These are phyloP conservation scores for Ischnura elegans DNA, from an alignment of 2,888 invertebrate species.

Conservation along the genomic window DNA sequence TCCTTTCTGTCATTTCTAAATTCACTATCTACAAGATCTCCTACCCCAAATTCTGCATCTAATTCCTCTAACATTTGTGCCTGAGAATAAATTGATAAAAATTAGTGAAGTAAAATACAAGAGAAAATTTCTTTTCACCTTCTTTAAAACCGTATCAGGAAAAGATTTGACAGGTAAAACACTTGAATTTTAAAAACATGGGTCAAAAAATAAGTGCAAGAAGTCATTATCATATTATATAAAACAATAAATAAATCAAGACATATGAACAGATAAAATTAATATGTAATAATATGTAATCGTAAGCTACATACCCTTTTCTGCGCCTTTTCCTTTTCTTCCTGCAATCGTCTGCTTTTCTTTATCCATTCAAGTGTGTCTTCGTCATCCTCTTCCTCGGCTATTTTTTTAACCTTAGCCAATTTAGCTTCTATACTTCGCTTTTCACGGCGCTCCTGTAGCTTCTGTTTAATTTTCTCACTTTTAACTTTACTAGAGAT, in stretches of 20 bases:
- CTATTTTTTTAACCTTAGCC: slow-evolving; percentile 82
- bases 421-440: slow-evolving; percentile 86
- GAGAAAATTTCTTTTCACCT: no score
- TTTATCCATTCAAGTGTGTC: slow-evolving; percentile 90
- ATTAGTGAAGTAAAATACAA: no score
- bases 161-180: no score
- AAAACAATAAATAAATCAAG: no score
- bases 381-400: slow-evolving; percentile 85
- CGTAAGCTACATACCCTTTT: slow-evolving; percentile 83
- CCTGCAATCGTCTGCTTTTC: slow-evolving; percentile 87
- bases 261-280: neutral
- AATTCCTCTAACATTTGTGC: slow-evolving; percentile 96
- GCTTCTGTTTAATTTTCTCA: slow-evolving; percentile 90
- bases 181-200: no score
- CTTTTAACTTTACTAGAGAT: slow-evolving; percentile 85
- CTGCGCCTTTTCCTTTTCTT: slow-evolving; percentile 91
- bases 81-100: slow-evolving; percentile 77
- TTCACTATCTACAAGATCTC: slow-evolving; percentile 90
- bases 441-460: slow-evolving; percentile 89
- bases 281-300: neutral
- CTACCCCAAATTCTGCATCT: slow-evolving; percentile 96
- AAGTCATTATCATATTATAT: no score
- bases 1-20: slow-evolving; percentile 80
- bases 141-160: no score
- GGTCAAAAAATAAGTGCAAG: no score